Evolutionary conservation across 2,797 vertebrate genomes (phyloP).

Genomic region (Mallotus villosus): DNA sequence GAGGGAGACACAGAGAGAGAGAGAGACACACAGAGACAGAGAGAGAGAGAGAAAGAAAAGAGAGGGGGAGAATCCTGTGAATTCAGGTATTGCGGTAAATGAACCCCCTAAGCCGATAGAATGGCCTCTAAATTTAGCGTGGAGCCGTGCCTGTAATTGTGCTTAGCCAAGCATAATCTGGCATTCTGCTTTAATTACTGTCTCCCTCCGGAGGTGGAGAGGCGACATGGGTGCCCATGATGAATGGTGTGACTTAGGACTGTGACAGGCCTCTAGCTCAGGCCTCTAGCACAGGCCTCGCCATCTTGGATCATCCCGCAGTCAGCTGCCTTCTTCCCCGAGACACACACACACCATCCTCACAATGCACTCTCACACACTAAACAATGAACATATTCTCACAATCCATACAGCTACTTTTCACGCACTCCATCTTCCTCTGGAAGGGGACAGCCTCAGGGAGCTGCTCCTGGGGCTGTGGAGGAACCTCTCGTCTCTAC

Average conservation of each 20-base stretch:
- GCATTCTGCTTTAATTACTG: constrained; percentile 64
- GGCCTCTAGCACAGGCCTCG: no score
- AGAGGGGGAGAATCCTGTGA: constrained; percentile 31
- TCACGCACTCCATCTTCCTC: not conserved
- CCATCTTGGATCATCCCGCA: constrained; percentile 27
- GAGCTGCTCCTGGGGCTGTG: constrained; percentile 7
- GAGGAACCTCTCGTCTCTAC: constrained; percentile 10
- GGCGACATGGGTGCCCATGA: constrained; percentile 50
- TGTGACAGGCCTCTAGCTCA: constrained; percentile 34
- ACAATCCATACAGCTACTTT: not conserved
- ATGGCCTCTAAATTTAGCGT: constrained; percentile 62
- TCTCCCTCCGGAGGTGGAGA: constrained; percentile 47
- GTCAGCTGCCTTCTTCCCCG: not conserved
- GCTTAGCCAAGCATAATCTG: constrained; percentile 67
- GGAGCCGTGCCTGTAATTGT: constrained; percentile 53
- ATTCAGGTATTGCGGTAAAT: constrained; percentile 47
- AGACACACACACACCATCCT: not conserved
- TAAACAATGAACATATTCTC: not conserved
- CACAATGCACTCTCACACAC: constrained; percentile 1
- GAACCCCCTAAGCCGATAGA: constrained; percentile 48
- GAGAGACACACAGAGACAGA: not conserved
- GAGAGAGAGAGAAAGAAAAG: no score
- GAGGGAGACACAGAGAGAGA: not conserved
- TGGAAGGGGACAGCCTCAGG: not conserved
- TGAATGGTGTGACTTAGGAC: constrained; percentile 58